A percentile compares a stretch with the other conserved stretches of the same genome.
These are phyloP conservation scores for Teleogryllus oceanicus DNA, from an alignment of 2,888 invertebrate genomes.

Conservation along the genomic window DNA sequence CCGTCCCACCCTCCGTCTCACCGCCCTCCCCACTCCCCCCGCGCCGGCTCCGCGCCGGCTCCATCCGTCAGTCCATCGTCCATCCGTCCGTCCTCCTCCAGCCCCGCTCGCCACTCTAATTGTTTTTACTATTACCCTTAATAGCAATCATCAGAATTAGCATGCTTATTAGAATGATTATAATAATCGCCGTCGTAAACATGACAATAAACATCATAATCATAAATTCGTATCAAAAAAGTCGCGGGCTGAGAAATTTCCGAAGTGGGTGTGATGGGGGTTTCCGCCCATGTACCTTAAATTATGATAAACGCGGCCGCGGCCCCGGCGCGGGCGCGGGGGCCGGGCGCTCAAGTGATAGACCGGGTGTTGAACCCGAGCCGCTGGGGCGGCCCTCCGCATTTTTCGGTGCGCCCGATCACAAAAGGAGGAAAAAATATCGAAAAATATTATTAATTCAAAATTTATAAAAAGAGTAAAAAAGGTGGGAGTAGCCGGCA, in stretches of 20 bases:
- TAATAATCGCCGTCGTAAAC: not conserved
- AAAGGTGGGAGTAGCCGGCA: not conserved
- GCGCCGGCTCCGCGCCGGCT: not conserved
- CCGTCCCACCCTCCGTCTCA: not conserved
- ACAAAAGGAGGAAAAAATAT: not conserved
- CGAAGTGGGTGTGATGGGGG: conserved; percentile 4
- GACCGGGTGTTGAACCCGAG: conserved; percentile 24
- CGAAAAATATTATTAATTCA: conserved; percentile 11
- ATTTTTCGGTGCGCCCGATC: conserved; percentile 3
- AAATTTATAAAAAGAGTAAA: conserved; percentile 18
- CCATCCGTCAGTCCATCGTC: not conserved
- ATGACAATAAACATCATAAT: conserved; percentile 20
- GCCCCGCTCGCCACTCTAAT: not conserved
- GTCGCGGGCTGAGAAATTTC: not conserved
- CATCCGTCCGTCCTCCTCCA: not conserved
- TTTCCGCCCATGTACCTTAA: conserved; percentile 18
- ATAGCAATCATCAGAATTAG: conserved; percentile 12
- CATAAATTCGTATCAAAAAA: conserved; percentile 20
- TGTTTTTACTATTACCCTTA: conserved; percentile 18
- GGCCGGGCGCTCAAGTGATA: conserved; percentile 12
- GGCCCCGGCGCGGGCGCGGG: not conserved
- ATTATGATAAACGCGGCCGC: conserved; percentile 22
- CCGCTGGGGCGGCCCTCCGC: not conserved
- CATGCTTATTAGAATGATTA: conserved; percentile 20
- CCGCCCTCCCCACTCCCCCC: not conserved